Evolutionary conservation across 1,140 invertebrate species (phyloP).

Genomic region (Drosophila tsacasi): DNA sequence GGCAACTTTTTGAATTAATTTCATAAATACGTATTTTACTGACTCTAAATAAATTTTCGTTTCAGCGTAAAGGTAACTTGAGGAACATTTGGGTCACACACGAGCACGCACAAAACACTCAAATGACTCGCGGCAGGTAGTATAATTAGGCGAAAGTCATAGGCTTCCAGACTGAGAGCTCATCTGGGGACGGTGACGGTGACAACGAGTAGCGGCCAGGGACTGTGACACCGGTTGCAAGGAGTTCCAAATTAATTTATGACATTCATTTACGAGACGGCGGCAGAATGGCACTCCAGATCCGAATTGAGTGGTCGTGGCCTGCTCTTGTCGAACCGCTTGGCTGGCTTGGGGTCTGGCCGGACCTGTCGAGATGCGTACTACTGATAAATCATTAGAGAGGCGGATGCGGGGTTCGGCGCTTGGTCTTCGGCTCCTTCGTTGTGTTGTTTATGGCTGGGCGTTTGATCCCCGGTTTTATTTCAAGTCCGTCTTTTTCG

Average conservation of each 20-base stretch:
- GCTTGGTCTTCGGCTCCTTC: conserved; percentile 13
- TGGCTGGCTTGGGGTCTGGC: conserved; percentile 5
- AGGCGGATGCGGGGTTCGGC: conserved; percentile 51
- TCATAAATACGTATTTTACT: conserved; percentile 48
- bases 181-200: conserved; percentile 6
- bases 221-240: conserved; percentile 45
- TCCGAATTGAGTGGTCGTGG: conserved; percentile 72
- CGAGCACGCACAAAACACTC: conserved; percentile 34
- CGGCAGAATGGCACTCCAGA: conserved; percentile 68
- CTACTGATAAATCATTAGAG: conserved; percentile 73
- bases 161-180: conserved; percentile 20
- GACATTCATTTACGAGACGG: conserved; percentile 82
- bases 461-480: conserved; percentile 13
- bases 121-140: conserved; percentile 59
- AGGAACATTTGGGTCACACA: conserved; percentile 78
- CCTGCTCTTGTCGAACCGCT: conserved; percentile 28
- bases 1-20: conserved; percentile 45
- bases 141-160: conserved; percentile 26
- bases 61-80: conserved; percentile 76
- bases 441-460: conserved; percentile 24
- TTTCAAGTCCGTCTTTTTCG: conserved; percentile 5
- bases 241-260: conserved; percentile 76
- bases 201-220: conserved; percentile 36
- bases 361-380: conserved; percentile 53
- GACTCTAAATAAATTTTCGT: conserved; percentile 32